Evolutionary conservation across 1,140 invertebrate genomes (phyloP), one percentile per base, ranked within the genome.

Genomic region (Micrasema longulum): DNA sequence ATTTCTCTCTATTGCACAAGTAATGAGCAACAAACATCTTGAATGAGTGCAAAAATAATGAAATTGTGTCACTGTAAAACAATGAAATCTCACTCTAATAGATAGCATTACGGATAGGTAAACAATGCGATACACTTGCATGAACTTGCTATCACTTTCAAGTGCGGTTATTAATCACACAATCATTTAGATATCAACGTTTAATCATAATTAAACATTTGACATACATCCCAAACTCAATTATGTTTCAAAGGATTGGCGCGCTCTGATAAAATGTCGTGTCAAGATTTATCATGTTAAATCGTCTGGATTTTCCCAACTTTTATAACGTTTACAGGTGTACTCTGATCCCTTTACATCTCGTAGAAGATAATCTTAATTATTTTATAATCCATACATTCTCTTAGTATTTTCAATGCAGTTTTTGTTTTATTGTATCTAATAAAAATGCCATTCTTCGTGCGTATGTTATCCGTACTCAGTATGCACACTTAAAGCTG

Each of bases 191-290:
- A 52, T 52, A 22, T 23, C 14, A 22, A 20, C 3, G 26, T 22
- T 16, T 38, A 38, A 60, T 60, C 55, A 60, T 22, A 38, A 60
- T 60, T 20, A 60, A 38, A 38, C 16, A 38, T 60, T 60, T 60
- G 55, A 60, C 31, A 41, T 60, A 60, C 16, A 41, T 60, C 47
- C 47, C 47, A 48, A 1, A 48, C 20, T 3, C 16, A 18, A 48
- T 16, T 6, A 45, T 48, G 47, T 31, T 31, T 31, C 26, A 31
- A 31, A 31, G 26, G n/a, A n/a, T n/a, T n/a, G n/a, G n/a, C n/a
- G n/a, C n/a, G n/a, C n/a, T n/a, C 7, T 31, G 26, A 31, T 31
- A 31, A 31, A 31, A 31, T 7, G 7, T 7, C 26, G 26, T 31
- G 26, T 31, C 26, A 31, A 31, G 26, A 31, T 31, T 31, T 31